Percentiles rank a stretch among this genome's conserved stretches.
Conservation (phyloP, 2,797 vertebrate genomes). For the Sylvia borin region DNA sequence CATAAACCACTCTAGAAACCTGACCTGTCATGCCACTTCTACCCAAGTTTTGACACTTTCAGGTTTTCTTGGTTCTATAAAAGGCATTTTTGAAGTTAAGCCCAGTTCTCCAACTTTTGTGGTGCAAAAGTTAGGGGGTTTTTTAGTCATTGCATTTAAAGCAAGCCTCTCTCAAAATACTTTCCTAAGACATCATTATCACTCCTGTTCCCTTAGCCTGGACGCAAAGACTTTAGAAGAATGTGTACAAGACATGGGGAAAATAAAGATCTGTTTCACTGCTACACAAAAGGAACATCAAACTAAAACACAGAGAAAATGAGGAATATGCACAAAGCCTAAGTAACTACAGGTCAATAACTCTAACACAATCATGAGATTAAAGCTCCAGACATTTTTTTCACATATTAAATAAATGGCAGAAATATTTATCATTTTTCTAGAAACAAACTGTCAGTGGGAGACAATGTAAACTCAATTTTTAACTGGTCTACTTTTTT, state of each 20-base stretch:
- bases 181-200: not conserved
- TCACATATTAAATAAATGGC: not conserved
- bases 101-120: not conserved
- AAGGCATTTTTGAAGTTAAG: not conserved
- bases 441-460: not conserved
- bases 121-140: not conserved
- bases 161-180: not conserved
- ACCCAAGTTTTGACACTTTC: not conserved
- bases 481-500: not conserved
- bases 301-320: not conserved
- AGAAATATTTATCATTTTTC: not conserved
- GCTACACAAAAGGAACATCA: not conserved
- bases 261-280: not conserved
- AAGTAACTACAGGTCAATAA: not conserved
- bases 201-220: not conserved
- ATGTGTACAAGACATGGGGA: accelerated
- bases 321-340: not conserved
- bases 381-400: not conserved
- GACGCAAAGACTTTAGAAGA: not conserved
- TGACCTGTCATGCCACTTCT: not conserved
- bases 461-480: not conserved
- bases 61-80: not conserved
- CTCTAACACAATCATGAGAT: not conserved
- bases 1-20: not conserved
- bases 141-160: not conserved